Evolutionary conservation across 2,113 vertebrate genomes (phyloP).

Genomic region (Ciconia boyciana): DNA sequence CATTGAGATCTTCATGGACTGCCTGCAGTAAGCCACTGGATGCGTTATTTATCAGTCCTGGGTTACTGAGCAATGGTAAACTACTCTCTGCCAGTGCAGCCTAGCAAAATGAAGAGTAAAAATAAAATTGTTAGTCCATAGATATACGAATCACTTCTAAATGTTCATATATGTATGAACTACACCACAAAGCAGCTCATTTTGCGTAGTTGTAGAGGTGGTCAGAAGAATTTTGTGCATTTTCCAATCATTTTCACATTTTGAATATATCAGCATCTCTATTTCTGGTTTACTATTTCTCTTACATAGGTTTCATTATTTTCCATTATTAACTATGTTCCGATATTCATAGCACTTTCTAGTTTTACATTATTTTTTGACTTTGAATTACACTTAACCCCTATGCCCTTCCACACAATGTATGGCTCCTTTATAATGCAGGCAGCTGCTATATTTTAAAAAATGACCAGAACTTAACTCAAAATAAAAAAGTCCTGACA

Average conservation of each 20-base stretch:
- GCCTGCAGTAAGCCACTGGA: constrained; percentile 90
- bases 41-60: constrained; percentile 92
- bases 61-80: constrained; percentile 93
- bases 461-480: constrained; percentile 91
- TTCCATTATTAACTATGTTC: constrained; percentile 4
- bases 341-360: constrained; percentile 20
- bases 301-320: background rate
- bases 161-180: background rate
- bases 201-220: background rate
- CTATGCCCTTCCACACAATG: constrained; percentile 34
- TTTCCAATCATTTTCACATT: background rate
- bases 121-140: background rate
- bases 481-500: constrained; percentile 92
- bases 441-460: constrained; percentile 74
- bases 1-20: constrained; percentile 92
- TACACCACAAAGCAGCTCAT: background rate
- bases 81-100: constrained; percentile 97
- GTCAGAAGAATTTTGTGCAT: background rate
- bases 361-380: constrained; percentile 44
- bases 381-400: constrained; percentile 55
- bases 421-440: constrained; percentile 61
- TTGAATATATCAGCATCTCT: background rate
- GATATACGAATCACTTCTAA: background rate
- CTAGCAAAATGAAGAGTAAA: constrained; percentile 68
- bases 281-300: constrained; percentile 7